Percentiles rank a stretch among this genome's conserved stretches.
These are phyloP conservation scores for Hyles lineata DNA, from an alignment of 2,888 invertebrate species.

Conservation along the genomic window DNA sequence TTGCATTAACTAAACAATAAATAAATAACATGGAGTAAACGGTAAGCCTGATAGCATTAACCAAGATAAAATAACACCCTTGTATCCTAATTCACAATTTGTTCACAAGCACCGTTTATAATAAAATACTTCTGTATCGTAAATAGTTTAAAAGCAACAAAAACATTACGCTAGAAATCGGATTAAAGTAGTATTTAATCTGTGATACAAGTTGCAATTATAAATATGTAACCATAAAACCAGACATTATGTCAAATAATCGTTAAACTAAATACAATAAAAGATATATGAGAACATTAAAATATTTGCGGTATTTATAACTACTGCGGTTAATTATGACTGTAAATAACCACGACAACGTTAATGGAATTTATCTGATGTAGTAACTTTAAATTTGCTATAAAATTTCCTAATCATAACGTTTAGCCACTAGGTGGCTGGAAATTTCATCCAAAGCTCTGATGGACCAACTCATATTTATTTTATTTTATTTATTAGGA, in stretches of 20 bases:
- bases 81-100: not conserved
- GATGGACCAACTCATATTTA: not conserved
- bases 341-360: not conserved
- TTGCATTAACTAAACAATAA: conserved; percentile 2
- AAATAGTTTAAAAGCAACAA: conserved; percentile 6
- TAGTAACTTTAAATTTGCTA: not conserved
- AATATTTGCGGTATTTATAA: conserved; percentile 1
- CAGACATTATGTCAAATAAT: conserved; percentile 6
- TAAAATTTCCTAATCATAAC: not conserved
- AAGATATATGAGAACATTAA: conserved; percentile 1
- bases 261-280: not conserved
- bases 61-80: not conserved
- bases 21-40: not conserved
- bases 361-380: not conserved
- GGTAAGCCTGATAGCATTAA: not conserved
- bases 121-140: not conserved
- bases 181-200: not conserved
- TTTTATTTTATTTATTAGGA: too few relatives aligned
- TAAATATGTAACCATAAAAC: not conserved
- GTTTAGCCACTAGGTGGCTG: not conserved
- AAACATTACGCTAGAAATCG: not conserved
- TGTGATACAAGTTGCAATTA: not conserved
- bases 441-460: not conserved
- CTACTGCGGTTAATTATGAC: not conserved
- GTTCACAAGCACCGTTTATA: not conserved